Evolutionary conservation across 2,797 vertebrate genomes (phyloP), one percentile per base, ranked within the genome.

Genomic region (Thunnus albacares): DNA sequence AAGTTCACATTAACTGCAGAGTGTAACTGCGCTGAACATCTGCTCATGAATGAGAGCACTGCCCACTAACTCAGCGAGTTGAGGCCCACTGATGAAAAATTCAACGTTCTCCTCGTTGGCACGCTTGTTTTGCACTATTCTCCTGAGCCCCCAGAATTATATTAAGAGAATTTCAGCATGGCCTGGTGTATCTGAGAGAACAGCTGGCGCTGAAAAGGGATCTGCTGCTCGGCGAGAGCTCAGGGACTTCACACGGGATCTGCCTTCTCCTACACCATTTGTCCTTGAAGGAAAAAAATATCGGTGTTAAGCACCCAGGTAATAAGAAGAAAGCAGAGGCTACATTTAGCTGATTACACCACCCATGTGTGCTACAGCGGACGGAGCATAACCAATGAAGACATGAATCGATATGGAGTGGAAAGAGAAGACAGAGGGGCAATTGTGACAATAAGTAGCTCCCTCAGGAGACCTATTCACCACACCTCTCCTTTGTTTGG

Each of bases 71-170:
- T 96, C 96, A 94, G 96, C 89, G 93, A 90, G 82, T 95, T 95
- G 95, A 96, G 96, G 96, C 97, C 90, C 96, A 93, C 96, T 96
- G 97, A 99, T 99, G 96, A 98, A 99, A 98, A 98, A 98, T 98
- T 97, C 97, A 98, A 97, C 95, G 92, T 96, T 97, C 97, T 97
- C 96, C 96, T 97, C 96, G 94, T 97, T 98, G 97, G 97, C 97
- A 98, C 96, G 96, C 97, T 97, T 97, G 96, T 98, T 98, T 96
- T 95, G 96, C 95, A 96, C 97, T 97, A 98, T 96, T 97, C 98
- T 99, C 98, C 95, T 93, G 98, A 98, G 98, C 94, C 97, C 96
- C 95, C 96, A 95, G 98, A 99, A 98, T 98, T 98, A 98, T 97
- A 98, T 98, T 98, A 98, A 97, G 97, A 97, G 97, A 97, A 97